Evolutionary conservation across 2,113 vertebrate species (phyloP), one percentile per base, ranked within the genome.

Genomic region (Urocynchramus pylzowi): DNA sequence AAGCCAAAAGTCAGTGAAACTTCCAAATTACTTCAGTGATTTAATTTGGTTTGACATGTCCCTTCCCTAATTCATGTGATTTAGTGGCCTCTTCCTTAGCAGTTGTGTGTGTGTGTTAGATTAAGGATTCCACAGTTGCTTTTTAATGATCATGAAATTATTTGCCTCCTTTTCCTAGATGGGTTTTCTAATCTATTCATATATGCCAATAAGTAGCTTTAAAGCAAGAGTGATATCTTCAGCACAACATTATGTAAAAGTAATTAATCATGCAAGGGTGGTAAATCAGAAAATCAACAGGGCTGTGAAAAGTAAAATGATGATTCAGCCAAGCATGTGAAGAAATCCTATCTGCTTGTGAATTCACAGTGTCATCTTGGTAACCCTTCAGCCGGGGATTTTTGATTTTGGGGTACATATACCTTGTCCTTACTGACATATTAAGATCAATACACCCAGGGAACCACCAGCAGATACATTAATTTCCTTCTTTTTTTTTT

Each of bases 181-280:
- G 71, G 28, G 37, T 92, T 80, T 88, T 79, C 16, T 59, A 74
- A 94, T 89, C 93, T 79, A 49, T 86, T 60, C 44, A 23, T 95
- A 82, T 87, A 95, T 90, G 79, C 96, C 91, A 88, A 56, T 68
- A 84, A 61, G 83, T 78, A 86, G 68, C 80, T 71, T 84, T 84
- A 90, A 96, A 93, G 80, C 83, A 96, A 77, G 94, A 84, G 61
- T 89, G 81, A 54, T 92, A 74, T 95, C 95, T 96, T 88, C 86
- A 81, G 85, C 87, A 92, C 89, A 94, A 69, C 12, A 15, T 84
- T 83, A 79, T 86, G 59, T 91, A 56, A 86, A 94, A 93, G 89
- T 87, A 94, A 77, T 97, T 94, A 95, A 86, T 96, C 83, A 63
- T 60, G 39, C 57, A 79, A 49, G 33, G 90, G 60, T 65, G 73